Percentiles rank a stretch among this genome's conserved stretches.
Evolutionary conservation across 2,888 invertebrate genomes (phyloP).

Genomic region (Pyrochroa serraticornis): DNA sequence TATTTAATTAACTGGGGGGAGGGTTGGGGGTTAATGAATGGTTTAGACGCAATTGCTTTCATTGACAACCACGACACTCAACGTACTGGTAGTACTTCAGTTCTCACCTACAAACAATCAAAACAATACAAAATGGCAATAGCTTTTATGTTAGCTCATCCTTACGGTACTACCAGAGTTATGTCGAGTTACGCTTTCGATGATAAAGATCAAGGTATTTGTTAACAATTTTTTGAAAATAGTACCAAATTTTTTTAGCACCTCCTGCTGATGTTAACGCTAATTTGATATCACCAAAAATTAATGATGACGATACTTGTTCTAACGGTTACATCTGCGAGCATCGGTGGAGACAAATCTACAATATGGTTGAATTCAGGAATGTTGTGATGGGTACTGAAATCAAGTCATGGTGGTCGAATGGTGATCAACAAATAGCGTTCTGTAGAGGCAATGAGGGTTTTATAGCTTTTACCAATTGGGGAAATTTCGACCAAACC

Average conservation of each 20-base stretch:
- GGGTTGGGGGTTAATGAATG: constrained; percentile 68
- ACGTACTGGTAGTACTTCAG: constrained; percentile 68
- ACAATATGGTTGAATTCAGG: constrained; percentile 13
- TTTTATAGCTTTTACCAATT: constrained; percentile 65
- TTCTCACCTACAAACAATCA: constrained; percentile 65
- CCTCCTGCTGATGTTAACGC: constrained; percentile 71
- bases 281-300: constrained; percentile 56
- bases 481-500: constrained; percentile 1
- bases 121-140: constrained; percentile 72
- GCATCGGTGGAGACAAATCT: constrained; percentile 54
- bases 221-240: neutral
- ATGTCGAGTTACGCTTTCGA: constrained; percentile 84
- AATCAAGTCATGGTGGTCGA: constrained; percentile 79
- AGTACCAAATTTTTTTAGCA: constrained; percentile 55
- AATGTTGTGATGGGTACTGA: constrained; percentile 49
- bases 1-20: constrained; percentile 69
- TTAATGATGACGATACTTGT: constrained; percentile 70
- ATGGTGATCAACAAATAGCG: constrained; percentile 79
- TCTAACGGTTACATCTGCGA: constrained; percentile 82
- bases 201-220: constrained; percentile 61
- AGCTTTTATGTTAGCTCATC: constrained; percentile 84
- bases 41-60: constrained; percentile 47
- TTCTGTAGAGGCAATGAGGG: constrained; percentile 74
- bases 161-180: constrained; percentile 76
- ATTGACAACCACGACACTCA: constrained; percentile 75